Evolutionary conservation across 2,888 invertebrate species (phyloP).

Genomic region (Hypolimnas misippus): DNA sequence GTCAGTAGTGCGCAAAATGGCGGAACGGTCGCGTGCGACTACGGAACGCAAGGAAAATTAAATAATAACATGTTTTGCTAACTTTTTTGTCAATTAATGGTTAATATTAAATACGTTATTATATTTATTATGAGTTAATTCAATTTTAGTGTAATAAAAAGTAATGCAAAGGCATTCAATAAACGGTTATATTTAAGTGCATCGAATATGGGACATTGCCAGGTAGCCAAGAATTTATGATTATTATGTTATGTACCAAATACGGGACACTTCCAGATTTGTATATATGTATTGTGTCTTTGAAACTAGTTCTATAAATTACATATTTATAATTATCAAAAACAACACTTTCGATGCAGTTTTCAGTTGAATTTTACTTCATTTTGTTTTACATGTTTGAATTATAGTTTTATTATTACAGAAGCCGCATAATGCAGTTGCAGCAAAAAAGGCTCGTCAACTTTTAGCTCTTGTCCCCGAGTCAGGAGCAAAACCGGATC

Average conservation of each 20-base stretch:
- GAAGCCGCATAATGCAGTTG: too few relatives aligned
- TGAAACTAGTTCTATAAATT: not conserved
- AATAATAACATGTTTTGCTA: not conserved
- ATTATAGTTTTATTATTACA: too few relatives aligned
- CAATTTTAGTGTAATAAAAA: slow-evolving; percentile 1
- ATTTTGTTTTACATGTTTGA: not conserved
- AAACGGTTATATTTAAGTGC: slow-evolving; percentile 7
- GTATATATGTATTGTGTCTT: not conserved
- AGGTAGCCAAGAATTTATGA: not conserved
- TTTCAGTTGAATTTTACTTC: not conserved
- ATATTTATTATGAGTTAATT: slow-evolving; percentile 3
- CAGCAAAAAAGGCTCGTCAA: slow-evolving; percentile 17
- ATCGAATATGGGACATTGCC: slow-evolving; percentile 16
- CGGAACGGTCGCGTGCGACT: slow-evolving; percentile 31
- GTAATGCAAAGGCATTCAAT: not conserved
- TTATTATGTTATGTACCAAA: slow-evolving; percentile 14
- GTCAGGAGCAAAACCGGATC: slow-evolving; percentile 35
- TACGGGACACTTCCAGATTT: slow-evolving; percentile 18
- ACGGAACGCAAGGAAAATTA: slow-evolving; percentile 29
- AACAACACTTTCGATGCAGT: too few relatives aligned
- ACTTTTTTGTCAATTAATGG: not conserved
- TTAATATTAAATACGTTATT: not conserved
- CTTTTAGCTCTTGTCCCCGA: slow-evolving; percentile 34
- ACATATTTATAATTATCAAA: not conserved
- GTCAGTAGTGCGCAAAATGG: slow-evolving; percentile 34